Base-by-base conservation (phyloP, 2,888 invertebrate genomes). In the Hydrotaea diabolus region DNA sequence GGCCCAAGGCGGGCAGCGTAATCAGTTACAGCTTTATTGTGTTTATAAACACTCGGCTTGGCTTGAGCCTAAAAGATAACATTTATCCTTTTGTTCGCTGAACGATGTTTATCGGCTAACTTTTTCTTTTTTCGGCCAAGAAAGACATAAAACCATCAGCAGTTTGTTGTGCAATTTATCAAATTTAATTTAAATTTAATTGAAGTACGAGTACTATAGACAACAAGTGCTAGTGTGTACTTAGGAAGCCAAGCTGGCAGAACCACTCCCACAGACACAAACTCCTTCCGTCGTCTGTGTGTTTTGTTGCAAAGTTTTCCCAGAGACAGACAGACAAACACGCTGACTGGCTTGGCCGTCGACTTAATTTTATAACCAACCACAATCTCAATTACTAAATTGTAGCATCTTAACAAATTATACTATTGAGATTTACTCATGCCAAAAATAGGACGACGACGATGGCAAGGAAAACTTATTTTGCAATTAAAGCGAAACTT, bases 101-200 rank as follows among this genome's bases (percentile, higher is more conserved):
- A 59, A 66, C 53, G 43, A 80, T 80, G 69, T 77, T 77, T 83
- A 80, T 80, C 72, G 77, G 49, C 19, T 19, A 71, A 23, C 46
- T 64, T 49, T 49, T 57, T 23, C 13, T 15, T 59, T 21, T 19
- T 23, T 21, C 13, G 13, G 59, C 15, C 21, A 17, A 9, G 21
- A 26, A 3, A 26, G 59, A 74, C 81, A 88, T 90, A 89, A 89
- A 90, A 89, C 88, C 88, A 89, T 90, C 89, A 90, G 86, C 89
- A 87, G 87, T 79, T 85, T 85, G 82, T 79, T 81, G 79, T 77
- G 76, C 62, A 77, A 85, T 85, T 79, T 82, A 85, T 82, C 85
- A 85, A 82, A 82, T 79, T 82, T 82, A 85, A 85, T 85, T 85
- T 85, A 85, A 79, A 69, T 79, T 82, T 85, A 85, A 85, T 85